phyloP scores from a whole-genome alignment of 1,140 invertebrate species.

The Hycleus phaleratus region DNA sequence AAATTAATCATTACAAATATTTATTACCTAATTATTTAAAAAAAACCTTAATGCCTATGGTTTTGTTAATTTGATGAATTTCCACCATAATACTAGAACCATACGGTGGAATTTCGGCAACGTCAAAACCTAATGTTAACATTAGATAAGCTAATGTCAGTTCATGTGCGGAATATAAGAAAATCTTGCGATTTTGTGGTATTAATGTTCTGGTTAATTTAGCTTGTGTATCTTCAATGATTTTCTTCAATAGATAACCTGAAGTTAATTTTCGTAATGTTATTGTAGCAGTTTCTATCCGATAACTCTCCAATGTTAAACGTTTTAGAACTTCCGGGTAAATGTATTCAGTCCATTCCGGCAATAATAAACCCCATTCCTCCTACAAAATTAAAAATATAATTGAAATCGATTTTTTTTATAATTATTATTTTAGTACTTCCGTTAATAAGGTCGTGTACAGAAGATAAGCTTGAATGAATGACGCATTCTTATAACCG shows the following conservation, averaged over 20 bases:
- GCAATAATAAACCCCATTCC: conserved; percentile 1
- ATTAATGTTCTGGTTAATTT: conserved; percentile 7
- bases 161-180: conserved; percentile 30
- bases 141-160: conserved; percentile 23
- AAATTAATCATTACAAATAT: no score
- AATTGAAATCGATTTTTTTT: no score
- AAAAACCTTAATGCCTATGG: conserved; percentile 22
- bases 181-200: conserved; percentile 17
- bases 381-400: no score
- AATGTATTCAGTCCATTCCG: conserved; percentile 16
- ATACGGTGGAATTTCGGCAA: conserved; percentile 25
- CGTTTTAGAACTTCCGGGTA: conserved; percentile 35
- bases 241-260: conserved; percentile 23
- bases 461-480: no score
- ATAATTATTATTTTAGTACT: no score
- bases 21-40: no score
- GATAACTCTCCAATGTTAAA: conserved; percentile 18
- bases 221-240: conserved; percentile 20
- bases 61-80: conserved; percentile 19
- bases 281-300: conserved; percentile 12
- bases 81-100: conserved; percentile 24
- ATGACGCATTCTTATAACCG: no score
- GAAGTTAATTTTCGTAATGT: conserved; percentile 15
- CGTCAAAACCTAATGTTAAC: conserved; percentile 17
- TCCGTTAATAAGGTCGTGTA: no score